Evolutionary conservation across 2,888 invertebrate species (phyloP).

Genomic region (Drosophila aldrichi): DNA sequence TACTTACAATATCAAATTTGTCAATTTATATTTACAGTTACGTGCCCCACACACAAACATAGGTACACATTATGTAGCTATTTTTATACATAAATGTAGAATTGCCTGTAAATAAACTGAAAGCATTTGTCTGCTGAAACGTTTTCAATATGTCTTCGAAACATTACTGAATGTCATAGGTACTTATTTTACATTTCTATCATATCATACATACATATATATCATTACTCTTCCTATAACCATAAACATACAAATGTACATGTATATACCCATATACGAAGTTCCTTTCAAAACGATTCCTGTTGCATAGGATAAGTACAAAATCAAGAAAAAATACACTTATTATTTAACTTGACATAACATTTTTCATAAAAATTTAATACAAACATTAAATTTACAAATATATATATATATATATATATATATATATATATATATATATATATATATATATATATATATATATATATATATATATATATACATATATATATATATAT

Average conservation of each 20-base stretch:
- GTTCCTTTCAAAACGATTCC: constrained; percentile 42
- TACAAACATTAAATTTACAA: constrained; percentile 79
- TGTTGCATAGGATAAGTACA: constrained; percentile 40
- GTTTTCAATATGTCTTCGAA: constrained; percentile 11
- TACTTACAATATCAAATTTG: neutral
- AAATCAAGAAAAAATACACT: constrained; percentile 20
- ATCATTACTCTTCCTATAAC: neutral
- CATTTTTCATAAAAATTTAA: constrained; percentile 78
- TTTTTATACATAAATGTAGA: constrained; percentile 31
- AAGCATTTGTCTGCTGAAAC: constrained; percentile 42
- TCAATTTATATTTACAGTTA: constrained; percentile 8
- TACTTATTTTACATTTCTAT: constrained; percentile 9
- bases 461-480: no score
- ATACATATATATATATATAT: no score
- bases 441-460: no score
- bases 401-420: constrained; percentile 70
- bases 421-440: no score
- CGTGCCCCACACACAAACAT: constrained; percentile 1
- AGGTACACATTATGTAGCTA: constrained; percentile 30
- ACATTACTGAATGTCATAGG: neutral
- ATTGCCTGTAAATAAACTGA: constrained; percentile 50
- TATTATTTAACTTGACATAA: constrained; percentile 74
- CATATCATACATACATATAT: constrained; percentile 18
- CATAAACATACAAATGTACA: constrained; percentile 17
- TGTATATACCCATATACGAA: constrained; percentile 18